Conservation (phyloP, 2,888 invertebrate species). For the Leucoptera coffeella region DNA sequence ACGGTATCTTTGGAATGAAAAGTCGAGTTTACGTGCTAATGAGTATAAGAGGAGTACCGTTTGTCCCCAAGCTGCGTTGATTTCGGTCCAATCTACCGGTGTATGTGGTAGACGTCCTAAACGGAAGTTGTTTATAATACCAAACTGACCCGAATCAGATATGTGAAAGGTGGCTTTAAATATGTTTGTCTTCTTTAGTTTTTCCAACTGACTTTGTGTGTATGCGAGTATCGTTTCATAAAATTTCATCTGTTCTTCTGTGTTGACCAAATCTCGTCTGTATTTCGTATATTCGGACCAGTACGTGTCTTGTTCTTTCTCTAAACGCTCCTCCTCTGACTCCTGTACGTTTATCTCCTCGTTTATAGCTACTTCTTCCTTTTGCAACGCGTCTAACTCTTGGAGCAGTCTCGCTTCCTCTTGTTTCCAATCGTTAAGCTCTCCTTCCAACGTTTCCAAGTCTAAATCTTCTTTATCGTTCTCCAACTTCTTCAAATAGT, state of each 20-base stretch:
- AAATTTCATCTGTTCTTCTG: slow-evolving; percentile 72
- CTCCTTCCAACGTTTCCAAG: slow-evolving; percentile 72
- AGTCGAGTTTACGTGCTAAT: slow-evolving; percentile 82
- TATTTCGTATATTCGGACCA: slow-evolving; percentile 88
- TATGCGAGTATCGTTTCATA: slow-evolving; percentile 81
- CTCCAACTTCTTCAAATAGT: slow-evolving; percentile 70
- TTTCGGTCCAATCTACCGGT: slow-evolving; percentile 97
- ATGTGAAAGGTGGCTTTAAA: slow-evolving; percentile 98
- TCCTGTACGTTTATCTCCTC: slow-evolving; percentile 65
- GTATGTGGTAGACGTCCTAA: slow-evolving; percentile 89
- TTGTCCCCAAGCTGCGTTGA: slow-evolving; percentile 99
- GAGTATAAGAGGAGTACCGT: slow-evolving; percentile 87
- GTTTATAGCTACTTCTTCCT: slow-evolving; percentile 67
- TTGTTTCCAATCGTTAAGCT: slow-evolving; percentile 67
- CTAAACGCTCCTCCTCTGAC: slow-evolving; percentile 62
- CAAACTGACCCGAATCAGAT: slow-evolving; percentile 94
- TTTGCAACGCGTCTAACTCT: slow-evolving; percentile 71
- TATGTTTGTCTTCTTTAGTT: slow-evolving; percentile 88
- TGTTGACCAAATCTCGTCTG: slow-evolving; percentile 73
- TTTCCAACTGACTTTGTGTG: slow-evolving; percentile 81
- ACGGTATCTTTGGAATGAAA: slow-evolving; percentile 82
- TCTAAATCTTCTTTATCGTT: slow-evolving; percentile 64
- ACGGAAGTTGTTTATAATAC: slow-evolving; percentile 95
- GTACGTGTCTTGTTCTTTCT: slow-evolving; percentile 74
- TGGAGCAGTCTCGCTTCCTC: slow-evolving; percentile 68